Conservation (phyloP, 2,113 vertebrate genomes). For the Geothlypis trichas region DNA sequence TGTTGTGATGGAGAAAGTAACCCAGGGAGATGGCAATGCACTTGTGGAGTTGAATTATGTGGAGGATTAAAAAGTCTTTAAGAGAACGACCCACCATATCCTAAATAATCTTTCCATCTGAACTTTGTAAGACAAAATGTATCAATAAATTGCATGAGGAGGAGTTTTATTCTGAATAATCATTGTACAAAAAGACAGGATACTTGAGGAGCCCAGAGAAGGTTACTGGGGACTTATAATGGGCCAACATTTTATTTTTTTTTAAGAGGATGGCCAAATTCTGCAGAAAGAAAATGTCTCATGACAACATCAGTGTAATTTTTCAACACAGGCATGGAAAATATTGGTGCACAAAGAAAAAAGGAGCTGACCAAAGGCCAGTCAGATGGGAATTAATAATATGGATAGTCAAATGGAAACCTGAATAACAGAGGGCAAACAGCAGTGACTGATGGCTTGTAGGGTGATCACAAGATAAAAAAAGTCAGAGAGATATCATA, state of each 20-base stretch:
- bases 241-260: neutral
- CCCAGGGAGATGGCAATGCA: neutral
- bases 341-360: neutral
- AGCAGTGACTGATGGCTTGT: neutral
- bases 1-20: neutral
- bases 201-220: neutral
- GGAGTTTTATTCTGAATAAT: neutral
- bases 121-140: neutral
- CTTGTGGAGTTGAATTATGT: neutral
- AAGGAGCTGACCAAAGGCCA: neutral
- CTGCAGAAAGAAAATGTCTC: neutral
- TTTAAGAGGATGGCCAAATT: neutral
- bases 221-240: fast-evolving
- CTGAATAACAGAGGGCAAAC: neutral
- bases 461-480: neutral
- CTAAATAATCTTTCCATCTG: neutral
- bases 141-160: neutral
- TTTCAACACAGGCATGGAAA: neutral
- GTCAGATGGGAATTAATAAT: neutral
- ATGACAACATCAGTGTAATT: neutral
- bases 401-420: neutral
- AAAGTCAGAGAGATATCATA: neutral
- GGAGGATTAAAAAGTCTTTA: neutral
- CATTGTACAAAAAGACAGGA: neutral
- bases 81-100: neutral